phyloP scores from a whole-genome alignment of 2,888 invertebrate genomes.

The Germaria angustata region DNA sequence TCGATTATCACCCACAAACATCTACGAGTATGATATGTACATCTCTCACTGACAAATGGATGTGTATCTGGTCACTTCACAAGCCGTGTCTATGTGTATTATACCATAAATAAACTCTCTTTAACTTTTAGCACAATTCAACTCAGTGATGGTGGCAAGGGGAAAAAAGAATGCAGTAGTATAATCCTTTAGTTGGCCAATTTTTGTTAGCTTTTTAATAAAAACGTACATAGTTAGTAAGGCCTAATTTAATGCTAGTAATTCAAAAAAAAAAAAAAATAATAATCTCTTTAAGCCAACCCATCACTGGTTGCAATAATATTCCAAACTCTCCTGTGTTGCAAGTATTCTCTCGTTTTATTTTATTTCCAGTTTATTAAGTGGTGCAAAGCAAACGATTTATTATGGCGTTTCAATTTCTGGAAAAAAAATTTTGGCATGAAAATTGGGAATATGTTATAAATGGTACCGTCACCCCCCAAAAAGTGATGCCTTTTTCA shows the following conservation, averaged over 20 bases:
- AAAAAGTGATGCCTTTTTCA: too few species aligned
- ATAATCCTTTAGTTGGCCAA: too few species aligned
- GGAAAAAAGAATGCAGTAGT: too few species aligned
- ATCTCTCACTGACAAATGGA: slow-evolving; percentile 1
- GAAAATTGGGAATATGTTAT: too few species aligned
- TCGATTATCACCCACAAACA: slow-evolving; percentile 43
- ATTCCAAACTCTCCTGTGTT: slow-evolving; percentile 24
- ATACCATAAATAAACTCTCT: background rate
- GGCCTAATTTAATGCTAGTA: background rate
- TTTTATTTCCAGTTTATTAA: slow-evolving; percentile 25
- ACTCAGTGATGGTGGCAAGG: background rate
- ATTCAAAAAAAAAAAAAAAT: background rate
- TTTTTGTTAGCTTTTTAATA: too few species aligned
- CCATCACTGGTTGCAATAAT: slow-evolving; percentile 20
- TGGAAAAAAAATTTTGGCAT: too few species aligned
- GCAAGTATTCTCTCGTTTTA: background rate
- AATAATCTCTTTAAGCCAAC: background rate
- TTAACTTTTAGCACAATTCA: background rate
- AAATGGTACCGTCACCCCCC: too few species aligned
- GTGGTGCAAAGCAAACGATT: slow-evolving; percentile 23
- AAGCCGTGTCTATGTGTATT: background rate
- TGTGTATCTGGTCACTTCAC: background rate
- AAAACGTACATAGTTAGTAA: background rate
- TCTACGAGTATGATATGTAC: background rate
- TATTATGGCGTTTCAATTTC: background rate